phyloP scores from a whole-genome alignment of 2,113 vertebrate species.

The Tragelaphus scriptus region DNA sequence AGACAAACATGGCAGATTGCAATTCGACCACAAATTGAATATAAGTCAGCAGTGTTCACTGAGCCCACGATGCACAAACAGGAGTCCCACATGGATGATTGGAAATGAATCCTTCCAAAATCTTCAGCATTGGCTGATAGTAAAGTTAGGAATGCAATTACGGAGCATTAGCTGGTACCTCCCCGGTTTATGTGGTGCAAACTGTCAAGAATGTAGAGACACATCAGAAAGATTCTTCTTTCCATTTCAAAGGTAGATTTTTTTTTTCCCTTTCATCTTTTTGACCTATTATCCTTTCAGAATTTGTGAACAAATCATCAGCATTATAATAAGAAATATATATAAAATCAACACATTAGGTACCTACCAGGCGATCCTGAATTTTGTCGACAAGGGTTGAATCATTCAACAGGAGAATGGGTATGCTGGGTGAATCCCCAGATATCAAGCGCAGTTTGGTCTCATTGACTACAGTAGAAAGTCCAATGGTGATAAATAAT shows the following conservation, averaged over 20 bases:
- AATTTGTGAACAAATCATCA: not conserved
- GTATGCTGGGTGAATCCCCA: slow-evolving; percentile 80
- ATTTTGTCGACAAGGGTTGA: slow-evolving; percentile 79
- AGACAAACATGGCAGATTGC: not conserved
- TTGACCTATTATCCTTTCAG: not conserved
- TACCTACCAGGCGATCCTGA: slow-evolving; percentile 74
- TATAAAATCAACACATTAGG: not conserved
- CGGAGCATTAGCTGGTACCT: not conserved
- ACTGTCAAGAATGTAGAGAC: not conserved
- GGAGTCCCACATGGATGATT: not conserved
- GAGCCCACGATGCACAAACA: not conserved
- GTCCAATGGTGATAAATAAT: slow-evolving; percentile 85
- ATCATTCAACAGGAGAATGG: slow-evolving; percentile 84
- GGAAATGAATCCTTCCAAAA: not conserved
- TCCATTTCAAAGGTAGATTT: not conserved
- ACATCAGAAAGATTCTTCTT: not conserved
- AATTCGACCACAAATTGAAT: not conserved
- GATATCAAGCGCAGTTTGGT: slow-evolving; percentile 86
- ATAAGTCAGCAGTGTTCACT: not conserved
- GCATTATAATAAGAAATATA: not conserved
- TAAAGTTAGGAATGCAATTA: not conserved
- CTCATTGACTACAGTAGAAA: slow-evolving; percentile 80
- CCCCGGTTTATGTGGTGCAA: not conserved
- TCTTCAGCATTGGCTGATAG: not conserved
- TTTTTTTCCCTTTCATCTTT: not conserved